phyloP scores from a whole-genome alignment of 2,888 invertebrate genomes.

The Stenurella melanura region DNA sequence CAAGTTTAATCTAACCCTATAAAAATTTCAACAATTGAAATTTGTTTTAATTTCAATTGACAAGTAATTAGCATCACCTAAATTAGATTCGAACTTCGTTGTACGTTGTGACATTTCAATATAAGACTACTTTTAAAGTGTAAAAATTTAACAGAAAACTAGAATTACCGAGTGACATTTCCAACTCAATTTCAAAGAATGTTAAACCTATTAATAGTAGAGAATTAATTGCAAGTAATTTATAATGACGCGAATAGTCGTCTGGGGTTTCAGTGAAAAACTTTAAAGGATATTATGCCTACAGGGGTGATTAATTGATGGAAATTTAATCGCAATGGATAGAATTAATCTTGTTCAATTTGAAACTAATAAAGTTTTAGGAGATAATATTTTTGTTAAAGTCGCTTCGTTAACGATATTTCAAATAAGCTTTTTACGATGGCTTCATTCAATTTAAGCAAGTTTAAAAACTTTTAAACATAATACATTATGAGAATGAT shows the following conservation, averaged over 20 bases:
- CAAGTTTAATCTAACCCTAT: no score
- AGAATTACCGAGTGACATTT: background rate
- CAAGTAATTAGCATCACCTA: no score
- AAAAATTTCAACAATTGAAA: no score
- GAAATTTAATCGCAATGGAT: conserved; percentile 33
- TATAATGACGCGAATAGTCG: conserved; percentile 21
- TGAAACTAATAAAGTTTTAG: conserved; percentile 30
- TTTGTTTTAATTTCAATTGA: no score
- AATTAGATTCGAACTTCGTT: no score
- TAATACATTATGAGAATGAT: no score
- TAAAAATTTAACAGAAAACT: background rate
- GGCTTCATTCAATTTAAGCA: background rate
- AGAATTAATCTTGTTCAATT: conserved; percentile 34
- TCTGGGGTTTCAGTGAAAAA: conserved; percentile 20
- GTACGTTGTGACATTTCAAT: background rate
- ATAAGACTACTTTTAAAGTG: conserved; percentile 5
- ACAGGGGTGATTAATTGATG: conserved; percentile 33
- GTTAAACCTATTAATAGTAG: conserved; percentile 25
- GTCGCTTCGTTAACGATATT: background rate
- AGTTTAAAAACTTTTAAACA: background rate
- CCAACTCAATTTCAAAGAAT: conserved; percentile 18
- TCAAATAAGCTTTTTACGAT: background rate
- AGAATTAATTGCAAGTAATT: conserved; percentile 33
- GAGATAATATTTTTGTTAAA: conserved; percentile 29
- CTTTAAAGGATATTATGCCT: conserved; percentile 33